These are phyloP conservation scores for Phalacrocorax brasilianus DNA, from an alignment of 2,113 vertebrate species.

Conservation along the genomic window DNA sequence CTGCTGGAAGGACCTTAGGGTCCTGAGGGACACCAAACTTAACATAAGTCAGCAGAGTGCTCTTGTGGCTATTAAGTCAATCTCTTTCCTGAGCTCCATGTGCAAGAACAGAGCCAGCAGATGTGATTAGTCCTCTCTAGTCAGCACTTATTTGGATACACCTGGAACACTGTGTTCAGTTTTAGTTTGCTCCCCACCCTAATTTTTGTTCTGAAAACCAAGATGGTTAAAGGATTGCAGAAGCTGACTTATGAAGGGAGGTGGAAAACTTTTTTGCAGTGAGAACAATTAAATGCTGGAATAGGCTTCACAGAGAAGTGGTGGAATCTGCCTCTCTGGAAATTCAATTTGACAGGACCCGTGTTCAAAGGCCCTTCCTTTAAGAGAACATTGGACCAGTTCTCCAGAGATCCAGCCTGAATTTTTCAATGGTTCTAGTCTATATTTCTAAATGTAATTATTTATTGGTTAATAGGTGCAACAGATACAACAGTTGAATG, in stretches of 20 bases:
- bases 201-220: neutral
- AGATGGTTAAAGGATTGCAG: neutral
- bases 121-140: neutral
- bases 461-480: neutral
- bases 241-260: neutral
- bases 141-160: neutral
- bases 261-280: neutral
- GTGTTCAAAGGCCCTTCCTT: neutral
- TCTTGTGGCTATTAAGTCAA: neutral
- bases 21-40: neutral
- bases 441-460: neutral
- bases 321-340: rapidly evolving
- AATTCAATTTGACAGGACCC: neutral
- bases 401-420: neutral
- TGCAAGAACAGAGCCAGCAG: neutral
- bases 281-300: neutral
- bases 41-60: rapidly evolving
- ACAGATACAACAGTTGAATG: neutral
- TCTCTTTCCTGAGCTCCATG: neutral
- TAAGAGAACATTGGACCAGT: neutral
- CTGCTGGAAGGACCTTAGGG: neutral
- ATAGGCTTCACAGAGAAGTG: neutral
- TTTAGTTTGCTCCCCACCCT: neutral
- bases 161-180: neutral
- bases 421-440: neutral